Evolutionary conservation across 2,797 vertebrate species (phyloP), one percentile per base, ranked within the genome.

Genomic region (Kryptopterus vitreolus): DNA sequence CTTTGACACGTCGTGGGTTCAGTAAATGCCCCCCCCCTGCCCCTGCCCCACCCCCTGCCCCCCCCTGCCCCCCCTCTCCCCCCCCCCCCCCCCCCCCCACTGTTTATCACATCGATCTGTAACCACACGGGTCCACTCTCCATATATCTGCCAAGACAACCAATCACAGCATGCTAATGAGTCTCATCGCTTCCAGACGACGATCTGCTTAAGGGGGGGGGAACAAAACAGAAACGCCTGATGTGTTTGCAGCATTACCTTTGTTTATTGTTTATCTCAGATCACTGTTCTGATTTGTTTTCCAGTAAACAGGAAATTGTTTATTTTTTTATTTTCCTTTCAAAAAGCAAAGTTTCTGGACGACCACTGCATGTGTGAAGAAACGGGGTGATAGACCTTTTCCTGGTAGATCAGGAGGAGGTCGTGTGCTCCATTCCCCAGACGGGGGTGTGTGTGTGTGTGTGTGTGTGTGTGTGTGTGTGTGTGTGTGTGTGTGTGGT

Each of bases 161-260:
- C 22, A 9, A 68, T 26, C 65, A 24, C 63, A 66, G 33, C 63
- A 66, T 43, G 63, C 38, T 68, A 24, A 68, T 46, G n/a, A 46
- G 65, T 46, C 38, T 46, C 22, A 20, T 2, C 38, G 62, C 9
- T 63, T 63, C 22, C 63, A 66, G 35, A 22, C 13, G 63, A 66
- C 33, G 35, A 43, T 20, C 20, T 66, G 63, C 22, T 68, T 46
- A 46, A 43, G 11, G n/a, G 3, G 15, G 38, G 38, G 7, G 10
- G 10, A 43, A 48, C 26, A 24, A 48, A 9, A 48, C 43, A 9
- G 4, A 48, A 18, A 69, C 18, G 43, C 24, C n/a, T 6, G 0
- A 24, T 3, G 12, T n/a, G 4, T 66, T 66, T 6, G 4, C n/a
- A 48, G 38, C 62, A n/a, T 35, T n/a, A 38, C 1, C 22, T 0